Base-by-base conservation (phyloP, 2,113 vertebrate genomes). In the Chrysemys picta region DNA sequence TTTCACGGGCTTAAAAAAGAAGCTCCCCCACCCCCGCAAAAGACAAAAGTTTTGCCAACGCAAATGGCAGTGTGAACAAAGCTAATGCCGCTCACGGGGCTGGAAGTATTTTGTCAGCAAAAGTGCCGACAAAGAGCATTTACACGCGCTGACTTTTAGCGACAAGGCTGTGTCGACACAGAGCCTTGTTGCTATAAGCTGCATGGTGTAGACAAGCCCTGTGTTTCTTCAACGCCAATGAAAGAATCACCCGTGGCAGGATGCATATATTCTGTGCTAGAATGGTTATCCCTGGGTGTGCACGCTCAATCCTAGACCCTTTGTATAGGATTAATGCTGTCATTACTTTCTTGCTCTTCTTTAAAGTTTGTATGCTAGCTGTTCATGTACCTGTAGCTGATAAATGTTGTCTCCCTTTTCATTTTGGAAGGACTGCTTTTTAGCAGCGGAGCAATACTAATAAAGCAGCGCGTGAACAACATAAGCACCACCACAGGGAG, bases 401-500 rank as follows among this genome's bases (percentile, higher is more conserved):
- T 22, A 76, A 84, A 57, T 31, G 6, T 31, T 50, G 54, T 75
- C 75, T 92, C 75, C 65, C 22, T 82, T 25, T 86, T 62, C 24
- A 35, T 54, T 89, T 78, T 53, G 27, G 45, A 89, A 35, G 27
- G 24, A 13, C 87, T 29, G 47, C 86, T 53, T 31, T 59, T 75
- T 84, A 82, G 42, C 4, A 21, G 57, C 22, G 45, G 59, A n/a
- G 24, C 9, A 38, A 3, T 53, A 31, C 50, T 65, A 25, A 59
- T 42, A 87, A 93, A 90, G 62, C 21, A 80, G 0, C 19, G 4
- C 45, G 9, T 83, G 49, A 84, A 81, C 59, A 88, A 65, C 10
- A 35, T 5, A n/a, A 54, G 82, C 2, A 57, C 5, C 0, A 0
- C n/a, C 31, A 12, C 16, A 4, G 1, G 56, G 47, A 69, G 35